Base-by-base conservation (phyloP, 2,113 vertebrate species). In the Epinephelus cyanopodus region DNA sequence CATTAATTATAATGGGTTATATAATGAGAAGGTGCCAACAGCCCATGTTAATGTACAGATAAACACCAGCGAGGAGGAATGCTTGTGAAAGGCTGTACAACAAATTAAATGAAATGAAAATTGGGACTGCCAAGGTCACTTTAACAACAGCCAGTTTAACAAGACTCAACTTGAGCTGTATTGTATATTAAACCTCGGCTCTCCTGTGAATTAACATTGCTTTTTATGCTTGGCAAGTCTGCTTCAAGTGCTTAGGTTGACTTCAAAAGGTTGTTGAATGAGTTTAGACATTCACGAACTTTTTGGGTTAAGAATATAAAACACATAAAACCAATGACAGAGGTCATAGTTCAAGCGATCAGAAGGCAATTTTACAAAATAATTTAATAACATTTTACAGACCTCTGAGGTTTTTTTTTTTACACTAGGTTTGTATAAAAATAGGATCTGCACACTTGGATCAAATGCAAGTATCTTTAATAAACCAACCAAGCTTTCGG, bases 1-100 rank as follows among this genome's bases (percentile, higher is more conserved):
- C 47, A 87, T 90, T 87, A 76, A 85, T 77, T 83, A 74, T 57
- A 45, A 37, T 0, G 21, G 52, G 19, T 64, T 76, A 18, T 21
- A 29, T 77, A 67, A 77, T 56, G 19, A 67, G 65, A 71, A 10
- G 53, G 15, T n/a, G 72, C 37, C 61, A 61, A 60, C 17, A 60
- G 71, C 68, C 23, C 56, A 33, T 61, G 13, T 52, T 71, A 71
- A 61, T 70, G n/a, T 17, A 81, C 45, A 79, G 65, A 77, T 61
- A 65, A 74, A 47, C n/a, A 50, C 7, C 25, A 65, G 33, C 2
- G 37, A 27, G 11, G 60, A 70, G 60, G 14, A 83, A 50, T 33
- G 47, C 52, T 45, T 61, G 42, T 70, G 47, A 79, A 71, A 81
- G 50, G 15, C 64, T 79, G 3, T 6, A 47, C 21, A 19, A 57